Evolutionary conservation across 2,113 vertebrate species (phyloP).

Genomic region (Dipodomys stephensi): DNA sequence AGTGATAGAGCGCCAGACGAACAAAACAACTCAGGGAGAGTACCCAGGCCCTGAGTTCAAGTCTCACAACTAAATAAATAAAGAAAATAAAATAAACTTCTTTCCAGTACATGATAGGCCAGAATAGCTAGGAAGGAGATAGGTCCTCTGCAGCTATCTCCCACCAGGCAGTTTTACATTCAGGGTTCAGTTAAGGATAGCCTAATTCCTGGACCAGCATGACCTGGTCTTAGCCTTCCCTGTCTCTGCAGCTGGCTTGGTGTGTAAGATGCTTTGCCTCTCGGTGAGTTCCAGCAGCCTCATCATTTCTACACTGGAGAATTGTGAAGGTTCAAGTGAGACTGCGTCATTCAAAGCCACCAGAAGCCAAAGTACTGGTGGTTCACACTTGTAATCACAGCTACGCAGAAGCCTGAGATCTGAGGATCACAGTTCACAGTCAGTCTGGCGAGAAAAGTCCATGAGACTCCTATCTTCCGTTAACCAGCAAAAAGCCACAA

Average conservation of each 20-base stretch:
- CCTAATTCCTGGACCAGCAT: background rate
- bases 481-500: too few species aligned
- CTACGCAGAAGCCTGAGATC: too few species aligned
- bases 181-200: background rate
- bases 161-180: background rate
- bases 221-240: background rate
- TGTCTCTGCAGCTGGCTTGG: background rate
- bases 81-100: background rate
- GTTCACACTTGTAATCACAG: too few species aligned
- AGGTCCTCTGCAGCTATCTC: background rate
- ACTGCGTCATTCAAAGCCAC: background rate
- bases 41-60: too few species aligned
- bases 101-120: background rate
- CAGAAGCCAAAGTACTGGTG: too few species aligned
- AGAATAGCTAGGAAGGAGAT: background rate
- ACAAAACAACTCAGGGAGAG: too few species aligned
- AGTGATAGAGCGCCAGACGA: too few species aligned
- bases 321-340: background rate
- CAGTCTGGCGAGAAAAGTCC: too few species aligned
- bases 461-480: too few species aligned
- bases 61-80: background rate
- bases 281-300: conserved; percentile 4
- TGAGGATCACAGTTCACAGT: too few species aligned
- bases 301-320: background rate
- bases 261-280: background rate